Evolutionary conservation across 2,113 vertebrate species (phyloP).

Genomic region (Athene cunicularia): DNA sequence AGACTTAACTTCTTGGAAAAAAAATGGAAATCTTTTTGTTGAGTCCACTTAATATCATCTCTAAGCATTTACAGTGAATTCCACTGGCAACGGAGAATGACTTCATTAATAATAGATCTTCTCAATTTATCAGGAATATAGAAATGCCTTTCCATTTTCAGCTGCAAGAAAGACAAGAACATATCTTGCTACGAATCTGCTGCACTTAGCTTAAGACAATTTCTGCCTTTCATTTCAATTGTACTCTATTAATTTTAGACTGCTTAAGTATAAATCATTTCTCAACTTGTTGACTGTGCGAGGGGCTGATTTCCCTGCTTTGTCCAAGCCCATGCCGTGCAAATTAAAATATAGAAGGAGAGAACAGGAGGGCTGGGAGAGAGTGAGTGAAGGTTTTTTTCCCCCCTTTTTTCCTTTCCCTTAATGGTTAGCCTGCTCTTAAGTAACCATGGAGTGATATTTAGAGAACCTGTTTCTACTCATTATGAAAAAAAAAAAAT

Average conservation of each 20-base stretch:
- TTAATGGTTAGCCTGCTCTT: background rate
- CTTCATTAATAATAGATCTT: background rate
- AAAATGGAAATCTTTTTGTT: background rate
- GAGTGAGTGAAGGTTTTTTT: no score
- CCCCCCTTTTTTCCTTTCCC: background rate
- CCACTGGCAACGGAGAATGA: background rate
- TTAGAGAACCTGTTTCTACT: background rate
- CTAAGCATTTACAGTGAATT: background rate
- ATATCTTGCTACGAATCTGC: background rate
- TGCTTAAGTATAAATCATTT: background rate
- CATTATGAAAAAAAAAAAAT: background rate
- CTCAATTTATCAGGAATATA: background rate
- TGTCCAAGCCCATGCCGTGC: background rate
- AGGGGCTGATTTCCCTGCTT: background rate
- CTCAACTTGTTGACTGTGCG: background rate
- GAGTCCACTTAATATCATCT: background rate
- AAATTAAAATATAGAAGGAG: background rate
- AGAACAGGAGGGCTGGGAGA: background rate
- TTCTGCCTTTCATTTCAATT: background rate
- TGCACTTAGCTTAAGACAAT: background rate
- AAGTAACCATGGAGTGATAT: background rate
- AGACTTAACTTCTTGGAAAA: background rate
- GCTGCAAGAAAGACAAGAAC: background rate
- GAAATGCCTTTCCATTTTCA: background rate
- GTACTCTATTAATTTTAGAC: background rate